Base-by-base conservation (phyloP, 1,140 invertebrate species). In the Thaumatotibia leucotreta region DNA sequence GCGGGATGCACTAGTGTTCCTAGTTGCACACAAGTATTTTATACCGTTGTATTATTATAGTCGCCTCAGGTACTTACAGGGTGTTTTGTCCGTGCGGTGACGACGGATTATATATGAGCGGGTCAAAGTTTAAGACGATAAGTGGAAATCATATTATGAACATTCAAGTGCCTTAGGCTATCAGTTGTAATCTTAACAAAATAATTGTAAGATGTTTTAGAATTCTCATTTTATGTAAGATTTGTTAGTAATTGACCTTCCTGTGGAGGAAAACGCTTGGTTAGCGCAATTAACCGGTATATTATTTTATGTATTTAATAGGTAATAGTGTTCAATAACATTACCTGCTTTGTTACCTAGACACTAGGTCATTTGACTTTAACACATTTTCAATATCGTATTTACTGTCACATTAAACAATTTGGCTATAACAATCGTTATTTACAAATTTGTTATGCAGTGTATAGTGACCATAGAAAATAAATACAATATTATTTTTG, bases 81-180 rank as follows among this genome's bases (percentile, higher is more conserved):
- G 52, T 58, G 52, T 58, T 58, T 58, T 58, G 52, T 14, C 52
- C 52, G 52, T 24, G 24, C 52, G 27, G 52, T 58, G 52, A 58
- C 1, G 52, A 27, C 52, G 52, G 52, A 58, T 27, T 58, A 27
- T 14, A 39, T 39, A 31, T 14, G 52, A 58, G 24, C 52, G 52
- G 52, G 52, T 58, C 52, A 24, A 58, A 58, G 52, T 23, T 58
- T 58, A 58, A 58, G 29, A 58, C 24, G 24, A 58, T 58, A 58
- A 58, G 23, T 58, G 52, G 52, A 31, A 58, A 58, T 58, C 11
- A 27, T 27, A 58, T 14, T 58, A 58, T 58, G 52, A 58, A 58
- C 52, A 58, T 58, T 58, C 52, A 58, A 58, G 52, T 58, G 52
- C 52, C 52, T 58, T 58, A 58, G 52, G 52, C 52, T 58, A 58